These are phyloP conservation scores for Dorcus hopei DNA, from an alignment of 2,888 invertebrate genomes.

Conservation along the genomic window DNA sequence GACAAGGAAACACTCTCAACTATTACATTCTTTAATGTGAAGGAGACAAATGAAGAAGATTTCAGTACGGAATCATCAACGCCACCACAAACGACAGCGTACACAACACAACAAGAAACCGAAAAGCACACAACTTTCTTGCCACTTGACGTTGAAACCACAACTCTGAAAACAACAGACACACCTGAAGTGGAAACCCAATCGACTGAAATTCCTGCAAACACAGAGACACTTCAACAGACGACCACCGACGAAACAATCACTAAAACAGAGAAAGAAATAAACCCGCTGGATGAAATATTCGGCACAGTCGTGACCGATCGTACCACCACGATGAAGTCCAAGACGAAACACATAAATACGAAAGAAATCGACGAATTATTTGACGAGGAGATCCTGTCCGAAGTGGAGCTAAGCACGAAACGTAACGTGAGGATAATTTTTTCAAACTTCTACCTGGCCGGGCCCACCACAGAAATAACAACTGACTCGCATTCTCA, in stretches of 20 bases:
- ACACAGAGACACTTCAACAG: neutral
- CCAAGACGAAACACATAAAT: constrained; percentile 4
- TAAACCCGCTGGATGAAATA: constrained; percentile 1
- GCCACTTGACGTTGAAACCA: neutral
- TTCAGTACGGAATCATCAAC: neutral
- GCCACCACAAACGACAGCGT: constrained; percentile 13
- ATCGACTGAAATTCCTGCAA: neutral
- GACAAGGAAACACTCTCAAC: neutral
- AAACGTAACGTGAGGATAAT: constrained; percentile 30
- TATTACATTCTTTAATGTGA: too few relatives aligned
- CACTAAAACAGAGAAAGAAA: neutral
- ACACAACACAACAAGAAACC: constrained; percentile 1
- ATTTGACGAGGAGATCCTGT: constrained; percentile 28
- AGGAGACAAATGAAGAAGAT: too few relatives aligned
- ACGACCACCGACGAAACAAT: constrained; percentile 14
- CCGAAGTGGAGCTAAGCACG: neutral
- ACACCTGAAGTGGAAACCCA: too few relatives aligned
- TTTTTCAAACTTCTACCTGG: constrained; percentile 38
- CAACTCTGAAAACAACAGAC: neutral
- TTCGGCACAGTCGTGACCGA: constrained; percentile 6
- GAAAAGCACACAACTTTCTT: neutral
- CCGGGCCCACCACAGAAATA: constrained; percentile 15
- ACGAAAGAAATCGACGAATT: constrained; percentile 35
- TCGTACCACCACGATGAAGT: constrained; percentile 14
- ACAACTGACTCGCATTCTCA: constrained; percentile 13